Conservation (phyloP, 2,113 vertebrate species). For the Tiliqua scincoides region DNA sequence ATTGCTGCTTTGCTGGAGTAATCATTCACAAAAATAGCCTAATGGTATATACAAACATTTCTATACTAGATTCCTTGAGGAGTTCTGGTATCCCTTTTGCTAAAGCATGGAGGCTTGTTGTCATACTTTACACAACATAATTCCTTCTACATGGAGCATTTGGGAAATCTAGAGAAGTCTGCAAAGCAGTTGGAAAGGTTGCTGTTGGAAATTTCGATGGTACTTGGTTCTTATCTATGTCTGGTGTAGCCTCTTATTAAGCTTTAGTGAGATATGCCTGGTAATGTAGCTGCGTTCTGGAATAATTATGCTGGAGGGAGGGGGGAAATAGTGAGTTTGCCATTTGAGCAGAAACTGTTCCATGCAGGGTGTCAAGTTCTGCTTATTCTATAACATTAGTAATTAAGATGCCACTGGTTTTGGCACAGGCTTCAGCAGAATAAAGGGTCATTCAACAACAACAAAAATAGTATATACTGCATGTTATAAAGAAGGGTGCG, state of each 20-base stretch:
- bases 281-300: background rate
- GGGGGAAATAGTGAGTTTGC: background rate
- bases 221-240: background rate
- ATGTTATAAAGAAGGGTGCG: background rate
- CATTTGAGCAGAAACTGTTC: background rate
- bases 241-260: background rate
- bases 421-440: background rate
- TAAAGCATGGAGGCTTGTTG: background rate
- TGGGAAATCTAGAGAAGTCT: background rate
- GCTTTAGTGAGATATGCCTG: background rate
- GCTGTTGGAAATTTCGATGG: background rate
- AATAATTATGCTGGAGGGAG: background rate
- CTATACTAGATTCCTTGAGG: background rate
- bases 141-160: background rate
- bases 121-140: background rate
- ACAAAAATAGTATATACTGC: conserved; percentile 12
- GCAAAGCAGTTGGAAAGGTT: background rate
- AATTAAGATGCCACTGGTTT: conserved; percentile 15
- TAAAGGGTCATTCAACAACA: background rate
- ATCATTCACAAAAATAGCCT: background rate
- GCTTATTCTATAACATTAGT: background rate
- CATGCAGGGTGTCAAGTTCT: background rate
- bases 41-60: background rate
- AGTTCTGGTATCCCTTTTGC: background rate
- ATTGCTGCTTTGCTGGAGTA: background rate